Evolutionary conservation across 2,888 invertebrate genomes (phyloP).

Genomic region (Parnassius mnemosyne): DNA sequence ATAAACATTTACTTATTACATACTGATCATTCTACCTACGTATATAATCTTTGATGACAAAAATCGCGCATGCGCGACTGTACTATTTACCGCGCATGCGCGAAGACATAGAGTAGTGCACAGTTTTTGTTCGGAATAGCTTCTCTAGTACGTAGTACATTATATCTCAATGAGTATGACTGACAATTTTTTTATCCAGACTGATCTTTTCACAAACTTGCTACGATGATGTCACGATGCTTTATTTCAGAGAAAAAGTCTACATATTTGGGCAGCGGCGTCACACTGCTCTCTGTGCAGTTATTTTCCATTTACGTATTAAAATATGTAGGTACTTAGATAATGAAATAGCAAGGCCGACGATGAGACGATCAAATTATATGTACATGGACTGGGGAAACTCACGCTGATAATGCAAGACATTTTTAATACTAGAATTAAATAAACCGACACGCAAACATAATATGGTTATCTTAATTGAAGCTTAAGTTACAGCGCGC

Average conservation of each 20-base stretch:
- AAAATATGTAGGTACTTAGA: not conserved
- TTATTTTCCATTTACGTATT: conserved; percentile 16
- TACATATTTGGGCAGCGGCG: conserved; percentile 7
- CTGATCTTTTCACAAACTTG: not conserved
- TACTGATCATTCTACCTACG: too few species aligned
- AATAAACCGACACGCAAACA: too few species aligned
- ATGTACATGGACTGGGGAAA: not conserved
- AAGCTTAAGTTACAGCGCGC: not conserved
- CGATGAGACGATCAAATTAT: not conserved
- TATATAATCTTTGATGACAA: too few species aligned
- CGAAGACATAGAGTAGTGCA: too few species aligned
- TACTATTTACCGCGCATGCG: too few species aligned
- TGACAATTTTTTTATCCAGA: not conserved
- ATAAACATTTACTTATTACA: too few species aligned
- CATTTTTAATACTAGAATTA: too few species aligned
- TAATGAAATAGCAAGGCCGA: conserved; percentile 2
- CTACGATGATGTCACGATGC: conserved; percentile 9
- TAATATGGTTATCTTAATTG: not conserved
- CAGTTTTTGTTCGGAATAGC: too few species aligned
- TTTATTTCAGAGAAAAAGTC: conserved; percentile 16
- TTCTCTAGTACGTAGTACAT: too few species aligned
- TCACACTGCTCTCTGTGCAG: conserved; percentile 5
- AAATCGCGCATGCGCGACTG: too few species aligned
- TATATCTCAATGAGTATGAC: too few species aligned
- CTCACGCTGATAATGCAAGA: too few species aligned